Conservation (phyloP, 2,888 invertebrate species). For the Carabus problematicus region DNA sequence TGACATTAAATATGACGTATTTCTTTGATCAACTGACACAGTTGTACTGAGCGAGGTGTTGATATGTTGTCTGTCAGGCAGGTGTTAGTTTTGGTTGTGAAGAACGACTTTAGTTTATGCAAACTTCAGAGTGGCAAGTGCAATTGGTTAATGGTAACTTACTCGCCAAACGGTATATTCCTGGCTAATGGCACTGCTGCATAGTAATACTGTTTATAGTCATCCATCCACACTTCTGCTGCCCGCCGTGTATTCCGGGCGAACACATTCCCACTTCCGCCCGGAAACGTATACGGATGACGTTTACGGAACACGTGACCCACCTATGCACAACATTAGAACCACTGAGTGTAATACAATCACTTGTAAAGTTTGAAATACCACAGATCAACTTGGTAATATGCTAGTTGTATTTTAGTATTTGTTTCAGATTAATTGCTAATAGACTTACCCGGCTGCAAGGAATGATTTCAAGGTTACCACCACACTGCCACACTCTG, state of each 20-base stretch:
- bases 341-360: neutral
- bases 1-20: no score
- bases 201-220: slow-evolving; percentile 96
- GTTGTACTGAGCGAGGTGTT: no score
- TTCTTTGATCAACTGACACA: no score
- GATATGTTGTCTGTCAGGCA: no score
- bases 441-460: slow-evolving; percentile 79
- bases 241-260: slow-evolving; percentile 95
- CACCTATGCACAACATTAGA: slow-evolving; percentile 55
- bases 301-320: slow-evolving; percentile 95
- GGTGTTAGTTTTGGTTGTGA: no score
- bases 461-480: slow-evolving; percentile 94
- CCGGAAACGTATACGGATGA: slow-evolving; percentile 98
- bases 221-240: slow-evolving; percentile 99
- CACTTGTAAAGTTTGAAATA: slow-evolving; percentile 7
- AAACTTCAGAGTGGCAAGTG: neutral
- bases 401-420: neutral
- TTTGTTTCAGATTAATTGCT: no score
- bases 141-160: slow-evolving; percentile 57
- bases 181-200: slow-evolving; percentile 89
- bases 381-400: neutral
- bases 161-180: slow-evolving; percentile 90
- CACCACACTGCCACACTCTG: slow-evolving; percentile 98
- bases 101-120: neutral
- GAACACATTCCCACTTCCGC: slow-evolving; percentile 95